Evolutionary conservation across 2,797 vertebrate genomes (phyloP), one percentile per base, ranked within the genome.

Genomic region (Poeciliopsis infans): DNA sequence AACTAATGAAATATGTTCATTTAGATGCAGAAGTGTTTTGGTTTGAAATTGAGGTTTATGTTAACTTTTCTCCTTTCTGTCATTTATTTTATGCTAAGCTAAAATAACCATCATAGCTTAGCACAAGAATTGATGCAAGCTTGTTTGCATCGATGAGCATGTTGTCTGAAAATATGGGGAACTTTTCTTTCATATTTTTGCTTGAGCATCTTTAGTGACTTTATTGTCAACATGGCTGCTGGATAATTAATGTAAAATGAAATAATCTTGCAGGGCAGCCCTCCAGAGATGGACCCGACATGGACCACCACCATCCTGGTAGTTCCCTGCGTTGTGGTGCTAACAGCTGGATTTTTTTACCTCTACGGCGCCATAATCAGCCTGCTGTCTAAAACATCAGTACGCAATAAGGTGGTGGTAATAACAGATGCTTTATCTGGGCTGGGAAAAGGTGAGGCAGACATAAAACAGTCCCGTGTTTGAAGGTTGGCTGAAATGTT

Each of bases 341-440:
- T 96, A 16, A 94, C 97, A 36, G 97, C 97, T 18, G 97, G 95
- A n/a, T 75, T 97, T 41, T 95, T 97, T 87, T 96, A 97, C 88
- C 94, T 99, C 68, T 98, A 97, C 23, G 93, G 95, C 51, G 83
- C 94, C 25, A 90, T 97, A 12, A 85, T 89, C 59, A 87, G 93
- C 41, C 87, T 99, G 57, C 85, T 98, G 93, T 96, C 96, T 64
- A 97, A 97, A 91, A 97, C 96, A 8, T 96, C 95, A 0, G 96
- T 98, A 61, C 96, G 96, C 85, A 99, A 98, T 84, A 98, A 98
- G 88, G 98, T 99, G 75, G 96, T 99, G 81, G 95, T 99, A 45
- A 96, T 99, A 85, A 97, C 96, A 0, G 97, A 99, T 16, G 96
- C 97, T 41, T 86, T 97, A 25, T 98, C 97, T 0, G 96, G 96